Base-by-base conservation (phyloP, 2,888 invertebrate genomes). In the Mesorhabditis belari region DNA sequence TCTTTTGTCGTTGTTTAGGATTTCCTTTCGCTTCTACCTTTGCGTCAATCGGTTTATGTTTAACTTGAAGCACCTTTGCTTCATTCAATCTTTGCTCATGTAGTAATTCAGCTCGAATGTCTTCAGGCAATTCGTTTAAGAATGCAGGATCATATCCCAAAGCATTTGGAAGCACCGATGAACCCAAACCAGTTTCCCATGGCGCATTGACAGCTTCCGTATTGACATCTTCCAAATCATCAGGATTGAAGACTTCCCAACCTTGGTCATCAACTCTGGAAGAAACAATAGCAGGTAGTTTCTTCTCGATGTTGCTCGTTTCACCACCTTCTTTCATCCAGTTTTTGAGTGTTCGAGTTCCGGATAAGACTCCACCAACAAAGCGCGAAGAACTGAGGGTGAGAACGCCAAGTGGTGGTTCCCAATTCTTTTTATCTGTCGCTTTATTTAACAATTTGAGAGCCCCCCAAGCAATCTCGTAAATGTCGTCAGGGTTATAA, bases 401-500 rank as follows among this genome's bases (percentile, higher is more conserved):
- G 12, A 35, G 44, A n/a, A 9, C 12, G 12, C 12, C n/a, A 35
- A 35, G 12, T 9, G 12, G 12, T 2, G 44, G 44, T 35, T 35
- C 44, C 66, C 66, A 66, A 12, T 49, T 21, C 9, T 52, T 55
- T 5, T 56, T 55, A 26, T 52, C 44, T 19, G 24, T 6, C 9
- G 68, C 35, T n/a, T 59, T 60, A 44, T 69, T 69, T 17, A 52
- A 21, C 4, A 25, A 25, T 25, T 57, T 63, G n/a, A 64, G 25
- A 6, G 57, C 62, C 5, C 54, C 53, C 69, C 67, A 69, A 2
- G 62, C 55, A 24, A 60, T 52, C 9, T 63, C 64, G 35, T 60
- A 62, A 3, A 71, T 23, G 6, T 52, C 19, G 35, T 59, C 57
- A 17, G 71, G 64, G 51, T 65, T 58, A 59, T 67, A 71, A 9